These are phyloP conservation scores for Diarsia mendica DNA, from an alignment of 2,888 invertebrate genomes.

Conservation along the genomic window DNA sequence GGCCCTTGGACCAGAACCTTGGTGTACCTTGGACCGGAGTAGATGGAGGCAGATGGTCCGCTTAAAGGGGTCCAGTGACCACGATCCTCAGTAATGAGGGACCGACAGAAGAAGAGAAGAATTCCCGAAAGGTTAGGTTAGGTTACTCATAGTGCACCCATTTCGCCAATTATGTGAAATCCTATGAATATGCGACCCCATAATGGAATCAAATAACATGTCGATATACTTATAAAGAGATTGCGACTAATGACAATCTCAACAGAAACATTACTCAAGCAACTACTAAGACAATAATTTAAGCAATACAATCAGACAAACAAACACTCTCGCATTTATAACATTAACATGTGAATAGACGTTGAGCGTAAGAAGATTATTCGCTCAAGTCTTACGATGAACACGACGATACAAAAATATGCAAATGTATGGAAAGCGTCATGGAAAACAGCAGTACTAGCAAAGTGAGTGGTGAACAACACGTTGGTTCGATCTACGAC, in stretches of 20 bases:
- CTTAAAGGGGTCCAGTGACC: too few relatives aligned
- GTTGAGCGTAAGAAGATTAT: conserved; percentile 45
- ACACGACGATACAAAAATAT: conserved; percentile 49
- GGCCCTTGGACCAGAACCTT: too few relatives aligned
- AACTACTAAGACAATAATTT: neutral
- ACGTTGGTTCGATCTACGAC: conserved; percentile 12
- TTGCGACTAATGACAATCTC: neutral
- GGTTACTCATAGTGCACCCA: too few relatives aligned
- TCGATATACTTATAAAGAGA: neutral
- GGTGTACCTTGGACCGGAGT: too few relatives aligned
- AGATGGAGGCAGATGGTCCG: too few relatives aligned
- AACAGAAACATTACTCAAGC: neutral
- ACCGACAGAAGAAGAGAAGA: too few relatives aligned
- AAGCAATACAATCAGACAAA: conserved; percentile 21
- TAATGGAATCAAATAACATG: neutral
- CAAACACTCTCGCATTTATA: conserved; percentile 35
- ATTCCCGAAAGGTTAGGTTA: too few relatives aligned
- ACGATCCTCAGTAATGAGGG: too few relatives aligned
- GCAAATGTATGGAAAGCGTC: conserved; percentile 53
- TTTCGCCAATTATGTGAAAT: too few relatives aligned
- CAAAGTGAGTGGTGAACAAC: conserved; percentile 36
- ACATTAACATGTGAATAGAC: conserved; percentile 56
- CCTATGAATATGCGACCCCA: too few relatives aligned
- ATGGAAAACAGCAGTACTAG: conserved; percentile 20
- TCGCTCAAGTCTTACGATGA: conserved; percentile 40